Evolutionary conservation across 2,797 vertebrate genomes (phyloP).

Genomic region (Lindbergichthys nudifrons): DNA sequence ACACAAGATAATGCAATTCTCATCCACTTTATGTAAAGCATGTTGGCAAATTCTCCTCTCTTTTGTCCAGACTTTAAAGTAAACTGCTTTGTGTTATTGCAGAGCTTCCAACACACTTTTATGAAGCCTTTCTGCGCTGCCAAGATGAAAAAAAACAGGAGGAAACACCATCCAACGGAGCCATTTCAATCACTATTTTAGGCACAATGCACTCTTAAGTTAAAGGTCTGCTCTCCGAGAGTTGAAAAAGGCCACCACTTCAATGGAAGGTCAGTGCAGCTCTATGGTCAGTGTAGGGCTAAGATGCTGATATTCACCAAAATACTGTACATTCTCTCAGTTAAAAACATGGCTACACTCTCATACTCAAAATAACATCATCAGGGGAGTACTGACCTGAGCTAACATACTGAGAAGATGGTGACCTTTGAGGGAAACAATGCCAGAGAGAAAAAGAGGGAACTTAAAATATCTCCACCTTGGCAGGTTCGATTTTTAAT

Average conservation of each 20-base stretch:
- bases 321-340: background rate
- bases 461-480: background rate
- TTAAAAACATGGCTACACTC: background rate
- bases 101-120: constrained; percentile 31
- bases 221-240: constrained; percentile 55
- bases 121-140: constrained; percentile 35
- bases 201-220: constrained; percentile 61
- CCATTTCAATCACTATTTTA: constrained; percentile 61
- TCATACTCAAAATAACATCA: constrained; percentile 16
- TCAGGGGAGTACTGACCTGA: constrained; percentile 9
- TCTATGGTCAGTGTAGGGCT: constrained; percentile 34
- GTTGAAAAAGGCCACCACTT: constrained; percentile 57
- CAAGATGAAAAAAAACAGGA: constrained; percentile 39
- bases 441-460: background rate
- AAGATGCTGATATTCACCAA: constrained; percentile 14
- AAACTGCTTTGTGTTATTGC: constrained; percentile 26
- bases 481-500: no score
- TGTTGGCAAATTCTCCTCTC: constrained; percentile 11
- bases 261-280: constrained; percentile 69
- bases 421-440: constrained; percentile 58
- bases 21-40: constrained; percentile 2
- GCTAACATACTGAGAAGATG: constrained; percentile 29
- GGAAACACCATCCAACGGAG: constrained; percentile 38
- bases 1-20: background rate
- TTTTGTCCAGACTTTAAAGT: constrained; percentile 12